Conservation (phyloP, 2,113 vertebrate genomes). For the Spilogale gracilis region DNA sequence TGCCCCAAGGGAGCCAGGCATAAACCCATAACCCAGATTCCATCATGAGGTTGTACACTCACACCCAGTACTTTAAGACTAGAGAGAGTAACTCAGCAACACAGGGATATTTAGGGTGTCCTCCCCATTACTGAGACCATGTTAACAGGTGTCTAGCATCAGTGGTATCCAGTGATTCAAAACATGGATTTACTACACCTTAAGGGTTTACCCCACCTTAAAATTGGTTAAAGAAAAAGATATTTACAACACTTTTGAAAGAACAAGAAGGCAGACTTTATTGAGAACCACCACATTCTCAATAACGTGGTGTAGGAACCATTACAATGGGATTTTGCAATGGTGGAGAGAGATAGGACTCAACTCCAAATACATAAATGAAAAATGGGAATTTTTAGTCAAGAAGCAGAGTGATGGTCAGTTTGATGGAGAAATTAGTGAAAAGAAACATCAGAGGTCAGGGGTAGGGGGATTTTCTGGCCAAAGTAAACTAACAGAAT, state of each 20-base stretch:
- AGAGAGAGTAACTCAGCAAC: neutral
- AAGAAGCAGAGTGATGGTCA: neutral
- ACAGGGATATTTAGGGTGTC: neutral
- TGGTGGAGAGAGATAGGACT: neutral
- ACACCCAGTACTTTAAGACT: neutral
- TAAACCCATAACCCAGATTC: neutral
- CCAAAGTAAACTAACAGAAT: neutral
- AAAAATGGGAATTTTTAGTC: neutral
- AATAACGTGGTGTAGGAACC: neutral
- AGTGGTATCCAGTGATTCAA: neutral
- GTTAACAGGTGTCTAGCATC: neutral
- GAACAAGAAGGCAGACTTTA: neutral
- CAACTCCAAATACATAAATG: neutral
- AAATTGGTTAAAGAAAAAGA: neutral
- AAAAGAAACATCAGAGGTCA: neutral
- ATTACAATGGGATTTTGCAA: neutral
- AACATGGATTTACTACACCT: neutral
- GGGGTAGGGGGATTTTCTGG: neutral
- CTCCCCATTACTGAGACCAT: neutral
- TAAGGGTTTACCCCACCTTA: neutral
- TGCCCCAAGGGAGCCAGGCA: neutral
- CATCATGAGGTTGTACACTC: neutral
- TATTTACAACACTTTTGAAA: neutral
- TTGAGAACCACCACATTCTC: neutral
- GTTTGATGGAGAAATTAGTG: neutral